Base-by-base conservation (phyloP, 2,888 invertebrate species). In the Microplitis deprimator region DNA sequence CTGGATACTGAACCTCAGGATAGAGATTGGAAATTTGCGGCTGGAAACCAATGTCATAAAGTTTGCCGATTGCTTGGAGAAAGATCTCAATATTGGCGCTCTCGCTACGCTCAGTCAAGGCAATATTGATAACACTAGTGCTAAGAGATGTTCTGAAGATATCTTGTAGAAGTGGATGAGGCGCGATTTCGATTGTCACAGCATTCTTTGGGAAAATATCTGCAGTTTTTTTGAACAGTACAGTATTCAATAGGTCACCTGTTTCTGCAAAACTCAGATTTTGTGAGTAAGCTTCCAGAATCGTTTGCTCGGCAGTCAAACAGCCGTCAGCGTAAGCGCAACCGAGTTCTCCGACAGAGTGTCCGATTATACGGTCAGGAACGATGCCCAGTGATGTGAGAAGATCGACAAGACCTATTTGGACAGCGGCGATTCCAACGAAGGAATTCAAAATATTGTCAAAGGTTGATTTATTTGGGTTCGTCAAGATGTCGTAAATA, bases 301-400 rank as follows among this genome's bases (percentile, higher is more conserved):
- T 76, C 87, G 86, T 87, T 77, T 89, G 86, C 41, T 89, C 88
- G 1, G 87, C 85, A 0, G 96, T 81, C 59, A 83, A 93, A 82
- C 96, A 95, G 0, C 96, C 97, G 89, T 98, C 98, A 1, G 97
- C 97, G 90, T 98, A 98, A 0, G 96, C 97, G 89, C 98, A 98
- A 0, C 96, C 97, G 6, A 98, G 91, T 89, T 98, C 98, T 38
- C 98, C 98, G 0, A 97, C 96, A 8, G 98, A 98, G 90, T 98
- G 98, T 1, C 98, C 97, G 77, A 95, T 92, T 77, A 95, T 92
- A 13, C 94, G 93, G 88, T 95, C 94, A 0, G 95, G 93, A 60
- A 90, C 89, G 13, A 95, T 91, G n/a, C 93, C 94, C n/a, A 92
- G 83, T 5, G 90, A 88, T 68, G 84, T 88, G 16, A 96, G 88